Base-by-base conservation (phyloP, 2,113 vertebrate genomes). In the Scopus umbretta region DNA sequence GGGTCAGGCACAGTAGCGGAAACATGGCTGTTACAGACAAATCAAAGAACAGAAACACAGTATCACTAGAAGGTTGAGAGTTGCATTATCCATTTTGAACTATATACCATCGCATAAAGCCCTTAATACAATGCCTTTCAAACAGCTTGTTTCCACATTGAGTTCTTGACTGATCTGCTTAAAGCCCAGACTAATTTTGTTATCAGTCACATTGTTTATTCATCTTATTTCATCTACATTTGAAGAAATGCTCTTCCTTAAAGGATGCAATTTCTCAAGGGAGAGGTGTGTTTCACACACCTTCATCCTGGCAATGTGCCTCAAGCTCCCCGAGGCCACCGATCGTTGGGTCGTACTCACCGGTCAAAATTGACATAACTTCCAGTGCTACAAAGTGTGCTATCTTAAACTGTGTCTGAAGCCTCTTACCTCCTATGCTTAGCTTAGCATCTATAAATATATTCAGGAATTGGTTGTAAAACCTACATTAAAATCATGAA, bases 281-380 rank as follows among this genome's bases (percentile, higher is more conserved):
- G 36, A 63, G n/a, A 68, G 16, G 2, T 67, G 16, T 62, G n/a
- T 68, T 85, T 72, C 49, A 67, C 42, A 79, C 21, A 62, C 16
- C 19, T 10, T 63, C 15, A 74, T 16, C 66, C 59, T 68, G 71
- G 11, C 18, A 82, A 52, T 0, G 0, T 30, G 49, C 34, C 36
- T 40, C 43, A 27, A 8, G 25, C 84, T 58, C 27, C 52, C 78
- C 2, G 1, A 45, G 43, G 78, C 26, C 47, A 84, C 26, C 0
- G 0, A 78, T 62, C 52, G 67, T 73, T 42, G 0, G 0, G 26
- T 47, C 12, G 2, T 52, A 43, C 26, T 59, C 43, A 74, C 21
- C 2, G 2, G 38, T 58, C 55, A 65, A 83, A 83, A 53, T 8
- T 40, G 61, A 78, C 18, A 32, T 25, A 56, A 52, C 32, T 83